These are phyloP conservation scores for Lacerta agilis DNA, from an alignment of 2,797 vertebrate genomes.

Conservation along the genomic window DNA sequence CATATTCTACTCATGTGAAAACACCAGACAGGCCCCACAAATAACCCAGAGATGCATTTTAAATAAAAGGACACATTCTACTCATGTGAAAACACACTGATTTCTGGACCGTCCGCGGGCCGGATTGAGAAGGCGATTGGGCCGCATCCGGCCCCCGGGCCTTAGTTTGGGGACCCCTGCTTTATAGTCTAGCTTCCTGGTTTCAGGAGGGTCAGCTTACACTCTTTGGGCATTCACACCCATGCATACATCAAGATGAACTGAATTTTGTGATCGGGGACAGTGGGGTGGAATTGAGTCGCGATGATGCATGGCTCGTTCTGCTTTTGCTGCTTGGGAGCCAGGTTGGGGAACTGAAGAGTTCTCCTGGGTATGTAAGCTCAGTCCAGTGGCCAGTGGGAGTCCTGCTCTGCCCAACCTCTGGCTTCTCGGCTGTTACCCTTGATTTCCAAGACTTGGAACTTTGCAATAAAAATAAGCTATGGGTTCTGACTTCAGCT, in stretches of 20 bases:
- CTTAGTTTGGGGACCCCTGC: no score
- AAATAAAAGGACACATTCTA: no score
- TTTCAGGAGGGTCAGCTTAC: neutral
- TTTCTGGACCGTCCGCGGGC: no score
- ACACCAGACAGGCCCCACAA: no score
- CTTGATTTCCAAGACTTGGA: neutral
- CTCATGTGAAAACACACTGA: no score
- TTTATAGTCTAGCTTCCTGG: neutral
- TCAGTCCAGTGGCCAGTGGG: no score
- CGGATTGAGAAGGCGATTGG: no score
- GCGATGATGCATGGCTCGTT: rapidly evolving
- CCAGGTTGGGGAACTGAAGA: neutral
- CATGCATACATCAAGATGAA: neutral
- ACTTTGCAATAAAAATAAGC: neutral
- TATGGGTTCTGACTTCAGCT: neutral
- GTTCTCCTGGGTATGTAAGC: neutral
- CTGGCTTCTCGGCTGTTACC: neutral
- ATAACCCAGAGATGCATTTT: no score
- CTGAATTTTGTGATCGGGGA: neutral
- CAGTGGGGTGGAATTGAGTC: neutral
- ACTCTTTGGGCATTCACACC: neutral
- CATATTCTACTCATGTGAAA: no score
- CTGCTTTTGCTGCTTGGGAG: neutral
- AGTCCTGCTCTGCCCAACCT: no score
- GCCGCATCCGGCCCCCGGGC: no score